Percentiles rank a stretch among this genome's conserved stretches.
phyloP scores from a whole-genome alignment of 2,113 vertebrate species.

The Anser brachyrhynchus region DNA sequence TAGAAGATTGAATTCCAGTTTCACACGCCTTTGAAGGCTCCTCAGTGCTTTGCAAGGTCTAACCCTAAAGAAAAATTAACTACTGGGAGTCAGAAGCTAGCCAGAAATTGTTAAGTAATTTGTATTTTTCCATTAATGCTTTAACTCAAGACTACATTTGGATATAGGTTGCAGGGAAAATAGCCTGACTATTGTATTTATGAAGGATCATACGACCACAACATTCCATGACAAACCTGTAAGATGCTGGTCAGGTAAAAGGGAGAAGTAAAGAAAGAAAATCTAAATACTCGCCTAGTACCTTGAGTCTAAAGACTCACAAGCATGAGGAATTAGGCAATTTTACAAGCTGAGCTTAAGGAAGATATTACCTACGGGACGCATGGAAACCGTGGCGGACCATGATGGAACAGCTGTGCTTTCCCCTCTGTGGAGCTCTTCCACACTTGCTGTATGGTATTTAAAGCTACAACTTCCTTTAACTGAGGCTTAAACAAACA shows the following conservation, averaged over 20 bases:
- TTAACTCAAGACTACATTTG: neutral
- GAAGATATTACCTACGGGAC: constrained; percentile 52
- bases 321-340: constrained; percentile 56
- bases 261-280: neutral
- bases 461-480: constrained; percentile 59
- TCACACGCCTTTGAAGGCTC: neutral
- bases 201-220: neutral
- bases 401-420: constrained; percentile 59
- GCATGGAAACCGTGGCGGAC: constrained; percentile 17
- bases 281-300: neutral
- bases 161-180: neutral
- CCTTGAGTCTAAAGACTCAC: neutral
- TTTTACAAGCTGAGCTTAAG: constrained; percentile 61
- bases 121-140: neutral
- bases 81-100: neutral
- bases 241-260: neutral
- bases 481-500: constrained; percentile 60
- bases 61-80: neutral
- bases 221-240: neutral
- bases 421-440: constrained; percentile 33
- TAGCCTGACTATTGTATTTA: neutral
- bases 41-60: neutral
- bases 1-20: neutral
- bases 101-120: neutral
- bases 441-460: neutral